These are phyloP conservation scores for Danio albolineatus DNA, from an alignment of 2,797 vertebrate genomes.

Conservation along the genomic window DNA sequence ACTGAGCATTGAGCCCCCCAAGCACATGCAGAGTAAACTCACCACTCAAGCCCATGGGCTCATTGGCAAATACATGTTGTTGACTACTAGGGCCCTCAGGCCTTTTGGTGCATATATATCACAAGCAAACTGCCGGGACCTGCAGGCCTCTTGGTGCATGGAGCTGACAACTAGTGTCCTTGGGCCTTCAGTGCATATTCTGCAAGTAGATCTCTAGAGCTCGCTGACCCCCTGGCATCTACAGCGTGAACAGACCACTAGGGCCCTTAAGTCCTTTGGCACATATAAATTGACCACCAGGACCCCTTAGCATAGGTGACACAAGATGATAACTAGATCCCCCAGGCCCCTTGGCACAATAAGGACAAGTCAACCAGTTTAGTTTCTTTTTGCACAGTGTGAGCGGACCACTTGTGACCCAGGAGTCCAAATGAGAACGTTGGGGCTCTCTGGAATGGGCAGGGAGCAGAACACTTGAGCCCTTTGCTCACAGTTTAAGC, in stretches of 20 bases:
- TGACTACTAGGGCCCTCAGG: background rate
- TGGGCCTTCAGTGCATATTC: background rate
- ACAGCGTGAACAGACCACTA: background rate
- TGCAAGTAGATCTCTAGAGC: background rate
- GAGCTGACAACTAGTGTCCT: background rate
- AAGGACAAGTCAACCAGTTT: background rate
- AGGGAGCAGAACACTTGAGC: background rate
- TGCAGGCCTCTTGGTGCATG: background rate
- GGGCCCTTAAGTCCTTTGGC: background rate
- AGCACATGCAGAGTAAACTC: background rate
- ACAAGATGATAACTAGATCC: background rate
- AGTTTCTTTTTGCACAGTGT: too few relatives aligned
- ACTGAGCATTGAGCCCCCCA: background rate
- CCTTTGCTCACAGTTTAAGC: background rate
- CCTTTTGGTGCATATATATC: slow-evolving; percentile 8
- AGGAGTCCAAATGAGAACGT: background rate
- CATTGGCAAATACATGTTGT: slow-evolving; percentile 1
- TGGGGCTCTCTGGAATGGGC: background rate
- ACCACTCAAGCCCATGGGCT: background rate
- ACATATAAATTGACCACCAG: too few relatives aligned
- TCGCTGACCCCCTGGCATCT: background rate
- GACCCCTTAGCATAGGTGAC: too few relatives aligned
- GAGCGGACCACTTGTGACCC: background rate
- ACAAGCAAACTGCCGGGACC: background rate
- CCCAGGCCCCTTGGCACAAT: background rate